Base-by-base conservation (phyloP, 53 echinoderm and acorn worm species). In the Temnopleurus reevesii region DNA sequence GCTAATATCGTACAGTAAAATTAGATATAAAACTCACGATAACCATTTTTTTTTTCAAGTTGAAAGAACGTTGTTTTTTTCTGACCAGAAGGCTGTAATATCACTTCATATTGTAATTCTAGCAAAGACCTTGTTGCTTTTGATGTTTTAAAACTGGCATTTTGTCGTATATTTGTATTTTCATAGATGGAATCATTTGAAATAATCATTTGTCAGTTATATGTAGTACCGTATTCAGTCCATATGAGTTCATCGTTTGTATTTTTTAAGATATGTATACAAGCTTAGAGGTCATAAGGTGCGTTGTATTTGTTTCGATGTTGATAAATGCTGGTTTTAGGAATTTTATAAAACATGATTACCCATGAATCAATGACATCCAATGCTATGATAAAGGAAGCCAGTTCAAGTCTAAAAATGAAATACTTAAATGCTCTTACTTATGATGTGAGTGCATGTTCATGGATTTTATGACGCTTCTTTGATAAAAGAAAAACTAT, bases 141-240 rank as follows among this genome's bases (percentile, higher is more conserved):
- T 9, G 38, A 71, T 41, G 30, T 38, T 19, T 41, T 36, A 23
- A 71, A 21, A 21, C 38, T n/a, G 8, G 23, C 71, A 63, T 41
- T 41, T 41, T 71, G n/a, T n/a, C n/a, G n/a, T n/a, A 71, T 38
- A 71, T 71, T 23, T 71, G 41, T 71, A 71, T 18, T 38, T 41
- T 27, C n/a, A 71, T 1, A 1, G 71, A 41, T n/a, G n/a, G 43
- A 38, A 17, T 4, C 8, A 10, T 41, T 71, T 71, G 36, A 8
- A 41, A 21, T 41, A 8, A n/a, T n/a, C 71, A 71, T 41, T n/a
- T 43, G 33, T 63, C 41, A 7, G 19, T 71, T 38, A 18, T n/a
- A 38, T 71, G 38, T 71, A 41, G 71, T 71, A n/a, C n/a, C n/a
- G n/a, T n/a, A 71, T 38, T 71, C 71, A 71, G 38, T 71, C 41